Conservation (phyloP, 2,113 vertebrate species). For the Zosterops borbonicus region DNA sequence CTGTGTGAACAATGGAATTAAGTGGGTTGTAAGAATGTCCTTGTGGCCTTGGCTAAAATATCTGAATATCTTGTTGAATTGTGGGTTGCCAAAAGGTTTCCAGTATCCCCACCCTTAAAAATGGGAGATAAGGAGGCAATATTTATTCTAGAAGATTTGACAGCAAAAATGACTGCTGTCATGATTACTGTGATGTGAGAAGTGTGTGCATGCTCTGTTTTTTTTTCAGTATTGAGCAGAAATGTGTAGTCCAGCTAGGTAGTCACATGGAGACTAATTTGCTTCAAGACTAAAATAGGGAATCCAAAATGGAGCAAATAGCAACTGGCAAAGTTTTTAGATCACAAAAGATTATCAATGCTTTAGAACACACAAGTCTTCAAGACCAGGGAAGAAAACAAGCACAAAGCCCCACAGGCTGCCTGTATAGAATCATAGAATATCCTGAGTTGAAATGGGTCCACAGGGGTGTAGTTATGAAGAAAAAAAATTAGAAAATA, state of each 20-base stretch:
- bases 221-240: neutral
- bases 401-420: neutral
- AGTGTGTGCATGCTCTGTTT: neutral
- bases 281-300: neutral
- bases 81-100: neutral
- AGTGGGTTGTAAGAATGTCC: neutral
- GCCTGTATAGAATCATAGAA: neutral
- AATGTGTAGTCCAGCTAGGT: neutral
- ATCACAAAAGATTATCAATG: neutral
- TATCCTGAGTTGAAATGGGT: neutral
- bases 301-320: neutral
- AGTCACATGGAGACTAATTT: neutral
- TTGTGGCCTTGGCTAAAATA: neutral
- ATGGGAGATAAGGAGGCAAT: neutral
- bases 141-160: neutral
- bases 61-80: neutral
- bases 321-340: neutral
- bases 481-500: neutral
- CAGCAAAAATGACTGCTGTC: neutral
- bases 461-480: neutral
- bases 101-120: neutral
- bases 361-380: neutral
- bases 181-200: neutral
- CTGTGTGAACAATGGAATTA: neutral
- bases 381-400: neutral